Base-by-base conservation (phyloP, 92 coral and sea anemone genomes). In the Actinernus sp. region DNA sequence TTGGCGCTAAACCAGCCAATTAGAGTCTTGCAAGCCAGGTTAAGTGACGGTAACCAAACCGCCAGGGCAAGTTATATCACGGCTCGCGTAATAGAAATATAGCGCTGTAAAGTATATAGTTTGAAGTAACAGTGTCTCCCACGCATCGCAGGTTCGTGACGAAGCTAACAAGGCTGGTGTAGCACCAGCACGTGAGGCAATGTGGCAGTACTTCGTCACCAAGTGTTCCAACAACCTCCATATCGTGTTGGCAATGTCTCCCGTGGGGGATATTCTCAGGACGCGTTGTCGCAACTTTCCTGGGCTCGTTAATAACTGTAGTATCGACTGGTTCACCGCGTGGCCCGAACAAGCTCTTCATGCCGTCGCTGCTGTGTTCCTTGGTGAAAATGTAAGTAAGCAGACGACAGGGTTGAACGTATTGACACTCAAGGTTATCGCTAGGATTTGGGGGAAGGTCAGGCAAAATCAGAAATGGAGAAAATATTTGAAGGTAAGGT, bases 211-310 rank as follows among this genome's bases (percentile, higher is more conserved):
- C 71, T 95, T 95, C 49, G 99, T 95, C 9, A 71, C 83, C 55
- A 95, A 95, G 61, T 95, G 95, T 57, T 88, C 99, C 34, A 91
- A 87, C 87, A 95, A 95, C 61, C 92, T 95, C 4, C 99, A 95
- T 21, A 95, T 91, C 57, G 99, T 95, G 37, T 49, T 95, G 32
- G 99, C 99, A 45, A 95, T 95, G 99, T 95, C 99, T 11, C 99
- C 99, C 66, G 99, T 95, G 62, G 99, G 99, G 27, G 99, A 95
- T 38, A 89, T 93, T 10, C 87, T 95, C 12, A 82, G 99, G 73
- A 95, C 99, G 4, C 87, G 99, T 8, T 95, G 99, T 54, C 97
- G 99, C 56, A 95, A 95, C 87, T 95, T 95, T 72, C 99, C 99
- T 5, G 99, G 99, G 17, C 82, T 95, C 58, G 99, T 95, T 25